Evolutionary conservation across 2,113 vertebrate species (phyloP), one percentile per base, ranked within the genome.

Genomic region (Zosterops pallidus): DNA sequence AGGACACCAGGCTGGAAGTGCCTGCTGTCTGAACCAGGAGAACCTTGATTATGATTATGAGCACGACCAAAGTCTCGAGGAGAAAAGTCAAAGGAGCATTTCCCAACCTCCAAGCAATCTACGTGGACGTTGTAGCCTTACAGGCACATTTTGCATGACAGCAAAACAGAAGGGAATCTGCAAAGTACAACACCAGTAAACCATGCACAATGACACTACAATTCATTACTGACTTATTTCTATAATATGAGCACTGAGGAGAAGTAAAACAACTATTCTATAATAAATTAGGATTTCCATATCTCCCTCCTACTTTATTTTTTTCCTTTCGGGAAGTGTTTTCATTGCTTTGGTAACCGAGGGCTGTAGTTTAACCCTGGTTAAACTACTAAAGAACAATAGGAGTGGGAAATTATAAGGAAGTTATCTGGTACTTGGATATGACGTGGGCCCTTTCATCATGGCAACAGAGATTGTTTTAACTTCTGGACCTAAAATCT

Each of bases 141-240:
- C 29, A 83, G 35, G 26, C 29, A 83, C 0, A 0, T 21, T 92
- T 62, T 70, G 26, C 49, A 26, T 33, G 44, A 56, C 39, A 85
- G 72, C n/a, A 71, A 39, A 85, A 67, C 12, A 80, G 67, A 42
- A 70, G 15, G 12, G 20, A 89, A 83, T 33, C 62, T 79, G 63
- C 35, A n/a, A 62, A 93, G 69, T n/a, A 26, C 0, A 0, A 67
- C 39, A 70, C 0, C 3, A 35, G 28, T 5, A 15, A 2, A 53
- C 41, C 35, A 11, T 4, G 37, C 47, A 87, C 71, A 46, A n/a
- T 28, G 24, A 44, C 50, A 60, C 35, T 28, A 44, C 37, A 81
- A 42, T 18, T 89, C 64, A 69, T 22, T 69, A 92, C 7, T 69
- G 37, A 72, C 67, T 77, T 18, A 35, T 31, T 72, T 69, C 63